Conservation (phyloP, 1,140 invertebrate species). For the Cydia strobilella region DNA sequence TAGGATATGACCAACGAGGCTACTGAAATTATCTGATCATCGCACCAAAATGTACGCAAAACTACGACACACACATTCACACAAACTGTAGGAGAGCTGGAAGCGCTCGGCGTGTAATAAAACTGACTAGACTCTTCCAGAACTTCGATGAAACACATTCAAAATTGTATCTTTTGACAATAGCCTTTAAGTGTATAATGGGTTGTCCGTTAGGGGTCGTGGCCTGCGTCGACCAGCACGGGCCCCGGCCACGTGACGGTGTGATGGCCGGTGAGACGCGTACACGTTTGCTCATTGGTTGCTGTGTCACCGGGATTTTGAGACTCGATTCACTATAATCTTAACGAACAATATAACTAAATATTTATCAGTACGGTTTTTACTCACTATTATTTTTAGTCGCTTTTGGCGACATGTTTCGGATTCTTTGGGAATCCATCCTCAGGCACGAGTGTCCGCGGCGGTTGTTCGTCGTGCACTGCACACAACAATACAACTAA, state of each 20-base stretch:
- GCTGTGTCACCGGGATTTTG: conserved; percentile 10
- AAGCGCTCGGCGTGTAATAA: background rate
- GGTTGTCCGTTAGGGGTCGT: conserved; percentile 68
- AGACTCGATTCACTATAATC: background rate
- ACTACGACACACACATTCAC: background rate
- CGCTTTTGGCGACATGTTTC: no score
- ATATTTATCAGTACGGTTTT: no score
- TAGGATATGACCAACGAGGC: no score
- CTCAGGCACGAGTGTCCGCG: no score
- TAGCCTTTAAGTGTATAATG: conserved; percentile 36
- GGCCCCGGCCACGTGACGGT: conserved; percentile 74
- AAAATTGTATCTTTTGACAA: conserved; percentile 2
- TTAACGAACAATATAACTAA: background rate
- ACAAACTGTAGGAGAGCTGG: background rate
- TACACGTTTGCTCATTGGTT: conserved; percentile 46
- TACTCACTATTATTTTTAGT: no score
- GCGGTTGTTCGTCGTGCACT: no score
- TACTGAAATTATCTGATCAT: no score
- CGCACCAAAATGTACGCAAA: no score
- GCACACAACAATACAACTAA: background rate
- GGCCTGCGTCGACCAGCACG: conserved; percentile 53
- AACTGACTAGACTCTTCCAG: background rate
- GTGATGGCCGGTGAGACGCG: conserved; percentile 75
- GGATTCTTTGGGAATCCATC: no score
- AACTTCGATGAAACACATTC: background rate